Evolutionary conservation across 2,113 vertebrate genomes (phyloP).

Genomic region (Columba livia): DNA sequence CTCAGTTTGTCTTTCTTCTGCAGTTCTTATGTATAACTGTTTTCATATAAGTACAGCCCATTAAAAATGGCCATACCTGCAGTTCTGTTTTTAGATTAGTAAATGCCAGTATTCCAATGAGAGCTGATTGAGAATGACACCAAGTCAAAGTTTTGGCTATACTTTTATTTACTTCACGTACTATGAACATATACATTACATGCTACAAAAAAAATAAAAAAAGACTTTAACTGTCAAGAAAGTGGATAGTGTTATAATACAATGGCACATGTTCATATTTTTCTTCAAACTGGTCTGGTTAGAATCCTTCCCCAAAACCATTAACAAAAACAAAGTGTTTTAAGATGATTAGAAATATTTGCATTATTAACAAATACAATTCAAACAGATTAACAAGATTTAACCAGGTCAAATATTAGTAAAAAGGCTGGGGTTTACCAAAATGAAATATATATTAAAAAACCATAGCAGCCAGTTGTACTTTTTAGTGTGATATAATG

Average conservation of each 20-base stretch:
- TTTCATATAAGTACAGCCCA: neutral
- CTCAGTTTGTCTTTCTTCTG: neutral
- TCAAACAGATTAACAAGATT: slow-evolving; percentile 81
- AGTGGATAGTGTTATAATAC: slow-evolving; percentile 97
- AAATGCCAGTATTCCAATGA: slow-evolving; percentile 25
- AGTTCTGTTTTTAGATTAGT: neutral
- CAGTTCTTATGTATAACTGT: neutral
- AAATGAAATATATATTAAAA: slow-evolving; percentile 76
- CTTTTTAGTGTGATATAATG: slow-evolving; percentile 72
- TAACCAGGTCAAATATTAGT: slow-evolving; percentile 80
- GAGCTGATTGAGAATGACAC: slow-evolving; percentile 58
- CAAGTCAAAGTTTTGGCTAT: slow-evolving; percentile 76
- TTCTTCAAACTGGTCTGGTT: slow-evolving; percentile 80
- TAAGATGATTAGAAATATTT: slow-evolving; percentile 81
- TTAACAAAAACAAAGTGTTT: slow-evolving; percentile 77
- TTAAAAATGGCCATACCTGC: neutral
- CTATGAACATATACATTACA: slow-evolving; percentile 92
- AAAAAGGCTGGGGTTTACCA: slow-evolving; percentile 76
- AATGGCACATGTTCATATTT: slow-evolving; percentile 90
- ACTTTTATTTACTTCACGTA: slow-evolving; percentile 92
- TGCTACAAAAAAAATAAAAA: slow-evolving; percentile 84
- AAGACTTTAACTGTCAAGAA: slow-evolving; percentile 83
- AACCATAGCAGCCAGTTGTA: slow-evolving; percentile 78
- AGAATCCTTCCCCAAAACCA: slow-evolving; percentile 74
- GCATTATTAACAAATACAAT: slow-evolving; percentile 81